Percentiles rank a stretch among this genome's conserved stretches.
Conservation (phyloP, 2,888 invertebrate genomes). For the Rotaria macrura region DNA sequence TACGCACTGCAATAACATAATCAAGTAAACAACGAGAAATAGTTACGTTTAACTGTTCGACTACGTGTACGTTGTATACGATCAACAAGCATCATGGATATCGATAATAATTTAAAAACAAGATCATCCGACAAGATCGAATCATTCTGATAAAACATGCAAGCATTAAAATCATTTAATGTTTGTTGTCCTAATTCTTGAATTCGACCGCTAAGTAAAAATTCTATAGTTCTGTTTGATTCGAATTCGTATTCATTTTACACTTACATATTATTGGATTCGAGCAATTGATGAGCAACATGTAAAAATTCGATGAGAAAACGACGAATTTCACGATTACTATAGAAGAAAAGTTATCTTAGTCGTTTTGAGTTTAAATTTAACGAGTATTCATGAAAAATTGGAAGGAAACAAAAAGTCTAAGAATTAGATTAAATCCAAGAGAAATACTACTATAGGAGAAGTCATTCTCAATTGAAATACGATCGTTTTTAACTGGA, state of each 20-base stretch:
- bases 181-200: conserved; percentile 46
- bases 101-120: conserved; percentile 69
- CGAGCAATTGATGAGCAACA: background rate
- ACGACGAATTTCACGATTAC: conserved; percentile 17
- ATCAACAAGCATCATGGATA: conserved; percentile 68
- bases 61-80: conserved; percentile 55
- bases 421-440: too few species aligned
- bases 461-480: too few species aligned
- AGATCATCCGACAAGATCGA: conserved; percentile 55
- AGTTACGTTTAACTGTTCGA: conserved; percentile 19
- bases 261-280: conserved; percentile 1
- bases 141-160: conserved; percentile 63
- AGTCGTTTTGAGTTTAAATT: too few species aligned
- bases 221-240: background rate
- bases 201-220: conserved; percentile 36
- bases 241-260: too few species aligned
- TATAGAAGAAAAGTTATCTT: background rate
- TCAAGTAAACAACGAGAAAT: background rate
- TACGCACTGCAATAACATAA: conserved; percentile 36
- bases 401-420: too few species aligned
- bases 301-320: conserved; percentile 9
- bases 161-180: conserved; percentile 64
- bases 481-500: too few species aligned
- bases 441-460: too few species aligned
- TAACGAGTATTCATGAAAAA: too few species aligned